A percentile compares a stretch with the other conserved stretches of the same genome.
Evolutionary conservation across 1,140 invertebrate genomes (phyloP).

Genomic region (Drosophila persimilis): DNA sequence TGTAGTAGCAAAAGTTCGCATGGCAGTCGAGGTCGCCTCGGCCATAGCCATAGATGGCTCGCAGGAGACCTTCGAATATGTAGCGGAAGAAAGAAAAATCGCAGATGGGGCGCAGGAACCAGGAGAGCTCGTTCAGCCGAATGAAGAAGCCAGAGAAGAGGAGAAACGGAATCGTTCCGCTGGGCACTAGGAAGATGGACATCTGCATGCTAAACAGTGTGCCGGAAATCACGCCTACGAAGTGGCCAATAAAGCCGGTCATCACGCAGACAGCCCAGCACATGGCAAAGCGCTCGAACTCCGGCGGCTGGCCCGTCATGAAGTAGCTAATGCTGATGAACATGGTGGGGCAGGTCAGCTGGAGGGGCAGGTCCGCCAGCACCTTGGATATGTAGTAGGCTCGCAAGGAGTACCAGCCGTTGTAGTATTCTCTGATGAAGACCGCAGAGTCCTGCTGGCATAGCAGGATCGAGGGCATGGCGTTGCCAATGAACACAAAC

Average conservation of each 20-base stretch:
- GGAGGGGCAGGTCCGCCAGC: conserved; percentile 93
- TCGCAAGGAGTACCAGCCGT: conserved; percentile 94
- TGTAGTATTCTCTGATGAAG: conserved; percentile 93
- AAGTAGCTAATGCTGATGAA: conserved; percentile 91
- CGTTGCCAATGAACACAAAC: conserved; percentile 93
- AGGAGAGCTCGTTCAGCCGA: conserved; percentile 89
- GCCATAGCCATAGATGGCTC: conserved; percentile 89
- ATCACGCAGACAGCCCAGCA: conserved; percentile 89
- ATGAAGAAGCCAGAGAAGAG: conserved; percentile 94
- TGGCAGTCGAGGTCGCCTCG: conserved; percentile 85
- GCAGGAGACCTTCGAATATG: conserved; percentile 90
- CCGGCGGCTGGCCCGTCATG: conserved; percentile 91
- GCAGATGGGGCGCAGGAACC: conserved; percentile 88
- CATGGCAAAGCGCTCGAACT: conserved; percentile 86
- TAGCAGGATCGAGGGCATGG: conserved; percentile 94
- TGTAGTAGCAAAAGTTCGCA: conserved; percentile 83
- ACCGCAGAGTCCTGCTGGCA: conserved; percentile 94
- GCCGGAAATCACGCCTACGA: conserved; percentile 90
- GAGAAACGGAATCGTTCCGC: conserved; percentile 91
- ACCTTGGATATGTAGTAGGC: conserved; percentile 93
- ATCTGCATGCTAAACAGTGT: conserved; percentile 89
- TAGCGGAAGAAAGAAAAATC: conserved; percentile 92
- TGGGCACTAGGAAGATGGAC: conserved; percentile 92
- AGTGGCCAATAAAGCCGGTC: conserved; percentile 90
- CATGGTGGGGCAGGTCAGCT: conserved; percentile 88